These are phyloP conservation scores for Deroplatys truncata DNA, from an alignment of 2,888 invertebrate genomes.

Conservation along the genomic window DNA sequence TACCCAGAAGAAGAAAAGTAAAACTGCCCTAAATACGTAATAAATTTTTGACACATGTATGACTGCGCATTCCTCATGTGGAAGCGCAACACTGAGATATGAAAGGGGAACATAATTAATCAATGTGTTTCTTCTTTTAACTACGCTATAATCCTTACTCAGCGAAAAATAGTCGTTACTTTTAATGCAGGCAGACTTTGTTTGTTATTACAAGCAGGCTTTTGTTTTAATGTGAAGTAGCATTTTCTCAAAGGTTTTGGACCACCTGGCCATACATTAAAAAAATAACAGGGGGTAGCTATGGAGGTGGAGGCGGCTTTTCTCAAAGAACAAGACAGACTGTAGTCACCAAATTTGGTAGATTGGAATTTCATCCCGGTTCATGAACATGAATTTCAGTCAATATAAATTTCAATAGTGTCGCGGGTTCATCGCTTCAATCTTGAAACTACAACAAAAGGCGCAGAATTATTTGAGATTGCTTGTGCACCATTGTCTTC, in stretches of 20 bases:
- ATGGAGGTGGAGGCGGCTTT: background rate
- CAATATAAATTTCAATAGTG: background rate
- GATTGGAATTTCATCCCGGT: background rate
- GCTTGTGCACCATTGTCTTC: background rate
- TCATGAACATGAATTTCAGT: background rate
- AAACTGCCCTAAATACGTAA: too few species aligned
- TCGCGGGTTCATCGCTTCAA: background rate
- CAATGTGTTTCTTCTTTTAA: background rate
- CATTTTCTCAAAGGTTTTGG: background rate
- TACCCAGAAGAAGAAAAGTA: too few species aligned
- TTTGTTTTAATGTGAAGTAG: background rate
- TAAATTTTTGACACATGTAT: background rate
- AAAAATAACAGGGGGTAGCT: background rate
- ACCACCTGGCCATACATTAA: background rate
- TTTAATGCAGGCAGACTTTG: background rate
- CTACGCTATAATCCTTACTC: background rate
- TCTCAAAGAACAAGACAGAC: background rate
- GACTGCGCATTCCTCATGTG: background rate
- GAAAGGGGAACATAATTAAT: background rate
- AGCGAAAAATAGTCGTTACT: background rate
- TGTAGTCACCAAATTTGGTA: background rate
- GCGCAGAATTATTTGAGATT: background rate
- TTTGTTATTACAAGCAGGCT: background rate
- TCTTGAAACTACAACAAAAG: background rate
- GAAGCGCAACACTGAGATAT: background rate